These are phyloP conservation scores for Acanthurus lineatus DNA, from an alignment of 2,797 vertebrate species.

Conservation along the genomic window DNA sequence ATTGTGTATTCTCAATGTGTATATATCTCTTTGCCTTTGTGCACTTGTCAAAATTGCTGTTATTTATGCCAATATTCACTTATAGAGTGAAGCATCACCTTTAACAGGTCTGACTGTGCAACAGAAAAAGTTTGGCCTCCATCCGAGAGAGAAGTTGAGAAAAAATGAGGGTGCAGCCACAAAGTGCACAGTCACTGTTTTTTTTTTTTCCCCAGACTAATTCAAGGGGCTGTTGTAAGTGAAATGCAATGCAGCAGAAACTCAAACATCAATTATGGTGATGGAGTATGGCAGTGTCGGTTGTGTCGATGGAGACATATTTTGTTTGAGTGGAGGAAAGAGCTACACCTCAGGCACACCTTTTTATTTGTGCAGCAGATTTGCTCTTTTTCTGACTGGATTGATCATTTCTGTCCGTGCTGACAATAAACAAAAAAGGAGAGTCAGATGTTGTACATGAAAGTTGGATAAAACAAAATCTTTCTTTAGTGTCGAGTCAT, in stretches of 20 bases:
- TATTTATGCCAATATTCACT: background rate
- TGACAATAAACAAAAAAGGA: background rate
- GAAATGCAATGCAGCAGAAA: conserved; percentile 73
- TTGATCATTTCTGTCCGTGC: background rate
- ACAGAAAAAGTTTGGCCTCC: conserved; percentile 41
- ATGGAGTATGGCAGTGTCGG: conserved; percentile 46
- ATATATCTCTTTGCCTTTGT: background rate
- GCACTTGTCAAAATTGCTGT: background rate
- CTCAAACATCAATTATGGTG: conserved; percentile 67
- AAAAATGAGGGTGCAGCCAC: conserved; percentile 50
- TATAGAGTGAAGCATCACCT: background rate
- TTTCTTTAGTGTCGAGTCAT: background rate
- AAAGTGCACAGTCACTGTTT: conserved; percentile 68
- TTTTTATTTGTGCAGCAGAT: conserved; percentile 25
- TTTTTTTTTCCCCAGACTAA: conserved; percentile 41
- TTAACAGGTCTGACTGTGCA: conserved; percentile 30
- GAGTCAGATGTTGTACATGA: background rate
- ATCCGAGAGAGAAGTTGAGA: conserved; percentile 45
- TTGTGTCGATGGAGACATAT: conserved; percentile 48
- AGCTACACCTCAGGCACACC: conserved; percentile 14
- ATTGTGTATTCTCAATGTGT: background rate
- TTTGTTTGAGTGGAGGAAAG: conserved; percentile 30
- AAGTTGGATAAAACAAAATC: background rate
- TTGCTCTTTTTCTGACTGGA: background rate
- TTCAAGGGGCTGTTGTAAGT: conserved; percentile 60